These are phyloP conservation scores for Athetis lepigone DNA, from an alignment of 2,888 invertebrate genomes.

Conservation along the genomic window DNA sequence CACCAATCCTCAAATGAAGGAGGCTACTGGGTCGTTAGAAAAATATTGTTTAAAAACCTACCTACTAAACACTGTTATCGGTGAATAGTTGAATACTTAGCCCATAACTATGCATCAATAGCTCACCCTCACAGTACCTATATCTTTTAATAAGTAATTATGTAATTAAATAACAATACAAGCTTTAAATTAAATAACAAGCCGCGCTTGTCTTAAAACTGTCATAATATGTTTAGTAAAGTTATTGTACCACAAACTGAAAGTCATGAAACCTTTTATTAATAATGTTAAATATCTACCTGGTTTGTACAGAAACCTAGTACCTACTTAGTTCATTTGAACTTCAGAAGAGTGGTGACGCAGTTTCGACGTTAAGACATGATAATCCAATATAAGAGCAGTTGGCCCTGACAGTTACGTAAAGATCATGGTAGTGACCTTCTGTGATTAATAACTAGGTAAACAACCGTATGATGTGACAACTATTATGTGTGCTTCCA, in stretches of 20 bases:
- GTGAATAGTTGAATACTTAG: no score
- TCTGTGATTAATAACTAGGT: conserved; percentile 33
- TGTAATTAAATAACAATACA: no score
- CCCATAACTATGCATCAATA: no score
- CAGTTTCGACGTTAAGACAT: conserved; percentile 17
- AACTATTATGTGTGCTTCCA: conserved; percentile 21
- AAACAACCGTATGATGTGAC: conserved; percentile 37
- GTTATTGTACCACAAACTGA: no score
- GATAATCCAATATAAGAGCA: conserved; percentile 12
- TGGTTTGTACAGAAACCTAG: neutral
- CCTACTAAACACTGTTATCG: conserved; percentile 35
- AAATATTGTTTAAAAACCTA: no score
- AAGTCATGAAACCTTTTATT: no score
- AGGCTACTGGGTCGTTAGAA: conserved; percentile 18
- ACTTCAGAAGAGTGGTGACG: neutral
- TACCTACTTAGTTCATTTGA: neutral
- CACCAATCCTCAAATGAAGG: conserved; percentile 28
- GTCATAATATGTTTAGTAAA: no score
- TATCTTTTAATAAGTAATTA: no score
- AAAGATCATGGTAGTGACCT: conserved; percentile 43
- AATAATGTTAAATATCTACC: conserved; percentile 22
- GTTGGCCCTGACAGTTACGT: conserved; percentile 35
- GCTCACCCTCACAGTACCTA: no score
- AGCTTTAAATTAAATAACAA: no score
- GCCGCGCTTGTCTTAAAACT: no score